phyloP scores from a whole-genome alignment of 1,140 invertebrate species.

The Drosophila novamexicana region DNA sequence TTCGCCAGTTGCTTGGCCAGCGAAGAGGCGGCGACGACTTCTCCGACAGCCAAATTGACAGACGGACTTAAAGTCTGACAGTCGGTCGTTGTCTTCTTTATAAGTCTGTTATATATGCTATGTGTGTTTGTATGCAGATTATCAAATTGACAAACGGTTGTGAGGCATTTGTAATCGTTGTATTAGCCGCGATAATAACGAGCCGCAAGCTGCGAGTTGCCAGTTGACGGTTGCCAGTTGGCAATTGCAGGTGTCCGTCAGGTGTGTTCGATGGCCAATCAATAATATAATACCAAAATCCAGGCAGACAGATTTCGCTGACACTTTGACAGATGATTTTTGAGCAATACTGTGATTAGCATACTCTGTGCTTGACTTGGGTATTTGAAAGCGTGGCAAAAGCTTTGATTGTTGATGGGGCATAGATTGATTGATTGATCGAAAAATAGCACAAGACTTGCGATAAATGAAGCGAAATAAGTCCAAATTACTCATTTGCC shows the following conservation, averaged over 20 bases:
- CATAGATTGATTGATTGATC: slow-evolving; percentile 49
- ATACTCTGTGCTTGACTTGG: slow-evolving; percentile 26
- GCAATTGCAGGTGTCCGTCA: neutral
- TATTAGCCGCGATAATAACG: slow-evolving; percentile 69
- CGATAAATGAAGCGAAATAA: slow-evolving; percentile 10
- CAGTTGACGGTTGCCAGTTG: slow-evolving; percentile 13
- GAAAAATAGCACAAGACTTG: slow-evolving; percentile 4
- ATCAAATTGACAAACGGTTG: slow-evolving; percentile 40
- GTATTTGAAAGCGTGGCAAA: slow-evolving; percentile 2
- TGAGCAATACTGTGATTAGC: slow-evolving; percentile 60
- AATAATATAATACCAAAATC: slow-evolving; percentile 49
- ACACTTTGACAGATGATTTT: slow-evolving; percentile 77
- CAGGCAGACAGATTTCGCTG: slow-evolving; percentile 67
- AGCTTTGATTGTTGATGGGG: slow-evolving; percentile 17
- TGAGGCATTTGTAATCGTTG: slow-evolving; percentile 63
- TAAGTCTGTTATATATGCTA: neutral
- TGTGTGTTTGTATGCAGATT: slow-evolving; percentile 44
- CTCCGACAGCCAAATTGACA: slow-evolving; percentile 58
- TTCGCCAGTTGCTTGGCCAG: neutral
- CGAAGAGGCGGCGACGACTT: neutral
- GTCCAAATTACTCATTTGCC: slow-evolving; percentile 1
- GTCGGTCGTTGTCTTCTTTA: slow-evolving; percentile 14
- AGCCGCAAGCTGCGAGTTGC: slow-evolving; percentile 26
- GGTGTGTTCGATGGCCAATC: slow-evolving; percentile 52
- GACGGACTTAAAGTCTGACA: slow-evolving; percentile 20